These are phyloP conservation scores for Strix aluco DNA, from an alignment of 2,113 vertebrate genomes.

Conservation along the genomic window DNA sequence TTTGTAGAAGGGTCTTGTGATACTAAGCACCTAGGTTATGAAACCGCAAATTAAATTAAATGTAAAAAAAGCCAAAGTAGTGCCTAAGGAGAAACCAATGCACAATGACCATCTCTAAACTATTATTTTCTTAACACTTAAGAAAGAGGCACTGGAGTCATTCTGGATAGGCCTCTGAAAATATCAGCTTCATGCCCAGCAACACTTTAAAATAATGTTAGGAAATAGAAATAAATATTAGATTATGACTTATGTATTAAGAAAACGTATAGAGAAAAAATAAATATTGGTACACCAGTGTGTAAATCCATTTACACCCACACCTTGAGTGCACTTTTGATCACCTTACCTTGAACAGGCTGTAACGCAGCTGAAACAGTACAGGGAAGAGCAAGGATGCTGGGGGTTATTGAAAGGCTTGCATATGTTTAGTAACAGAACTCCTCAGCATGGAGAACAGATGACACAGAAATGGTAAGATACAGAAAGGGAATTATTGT, in stretches of 20 bases:
- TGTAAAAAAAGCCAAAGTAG: not conserved
- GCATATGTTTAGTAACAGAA: not conserved
- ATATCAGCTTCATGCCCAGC: not conserved
- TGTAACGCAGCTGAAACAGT: not conserved
- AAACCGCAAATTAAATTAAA: not conserved
- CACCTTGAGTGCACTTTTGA: not conserved
- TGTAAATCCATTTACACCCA: not conserved
- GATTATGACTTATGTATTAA: not conserved
- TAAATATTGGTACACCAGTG: not conserved
- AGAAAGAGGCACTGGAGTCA: not conserved
- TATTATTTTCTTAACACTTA: not conserved
- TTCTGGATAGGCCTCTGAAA: not conserved
- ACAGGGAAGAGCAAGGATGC: not conserved
- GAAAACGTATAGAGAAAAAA: not conserved
- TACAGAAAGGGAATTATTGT: not conserved
- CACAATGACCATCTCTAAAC: not conserved
- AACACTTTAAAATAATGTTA: not conserved
- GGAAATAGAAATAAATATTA: not conserved
- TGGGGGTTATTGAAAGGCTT: not conserved
- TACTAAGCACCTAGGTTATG: not conserved
- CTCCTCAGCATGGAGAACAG: not conserved
- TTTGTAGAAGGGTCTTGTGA: not conserved
- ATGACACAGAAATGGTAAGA: not conserved
- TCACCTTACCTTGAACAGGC: not conserved
- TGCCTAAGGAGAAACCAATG: not conserved